A percentile compares a stretch with the other conserved stretches of the same genome.
Evolutionary conservation across 2,797 vertebrate species (phyloP).

Genomic region (Fundulus diaphanus): DNA sequence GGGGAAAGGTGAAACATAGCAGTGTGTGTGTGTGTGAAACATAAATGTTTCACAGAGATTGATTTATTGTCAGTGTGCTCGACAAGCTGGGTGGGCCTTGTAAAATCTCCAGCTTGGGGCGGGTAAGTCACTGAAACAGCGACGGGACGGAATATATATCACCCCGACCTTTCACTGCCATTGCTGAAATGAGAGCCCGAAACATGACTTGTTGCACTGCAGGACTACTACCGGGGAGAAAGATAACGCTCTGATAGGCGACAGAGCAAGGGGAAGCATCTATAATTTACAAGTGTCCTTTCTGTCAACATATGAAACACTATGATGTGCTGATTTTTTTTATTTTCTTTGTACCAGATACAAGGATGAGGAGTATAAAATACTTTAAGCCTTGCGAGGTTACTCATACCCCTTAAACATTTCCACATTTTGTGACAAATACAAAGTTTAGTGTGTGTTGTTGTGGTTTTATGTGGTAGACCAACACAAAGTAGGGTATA

Average conservation of each 20-base stretch:
- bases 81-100: conserved; percentile 63
- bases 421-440: not conserved
- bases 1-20: conserved; percentile 7
- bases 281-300: conserved; percentile 69
- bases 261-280: conserved; percentile 67
- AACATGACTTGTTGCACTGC: conserved; percentile 63
- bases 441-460: not conserved
- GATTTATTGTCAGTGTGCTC: conserved; percentile 75
- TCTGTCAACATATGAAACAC: conserved; percentile 56
- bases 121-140: conserved; percentile 64
- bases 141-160: conserved; percentile 63
- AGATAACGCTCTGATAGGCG: conserved; percentile 64
- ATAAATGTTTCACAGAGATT: conserved; percentile 75
- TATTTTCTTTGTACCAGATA: conserved; percentile 25
- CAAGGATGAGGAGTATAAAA: conserved; percentile 61
- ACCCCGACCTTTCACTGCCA: conserved; percentile 70
- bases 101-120: conserved; percentile 65
- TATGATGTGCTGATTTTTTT: conserved; percentile 49
- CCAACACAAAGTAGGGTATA: not conserved
- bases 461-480: not conserved
- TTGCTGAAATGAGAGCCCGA: conserved; percentile 71
- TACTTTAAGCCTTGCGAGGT: conserved; percentile 28
- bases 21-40: conserved; percentile 15
- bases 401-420: not conserved
- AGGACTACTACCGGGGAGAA: conserved; percentile 47